Base-by-base conservation (phyloP, 2,113 vertebrate genomes). In the Oncorhynchus gorbuscha region DNA sequence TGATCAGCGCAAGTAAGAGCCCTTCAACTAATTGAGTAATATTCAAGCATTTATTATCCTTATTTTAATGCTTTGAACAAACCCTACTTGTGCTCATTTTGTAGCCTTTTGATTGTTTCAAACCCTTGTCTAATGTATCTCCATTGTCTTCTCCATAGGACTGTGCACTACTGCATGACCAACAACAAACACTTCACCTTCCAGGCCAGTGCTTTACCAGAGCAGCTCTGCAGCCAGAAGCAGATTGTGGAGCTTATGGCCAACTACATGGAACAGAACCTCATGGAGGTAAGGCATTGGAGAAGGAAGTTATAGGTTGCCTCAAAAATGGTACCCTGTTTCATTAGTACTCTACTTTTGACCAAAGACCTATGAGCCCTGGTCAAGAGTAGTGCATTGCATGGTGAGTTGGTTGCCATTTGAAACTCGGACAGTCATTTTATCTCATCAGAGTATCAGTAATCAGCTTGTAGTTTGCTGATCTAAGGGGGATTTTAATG, bases 221-320 rank as follows among this genome's bases (percentile, higher is more conserved):
- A 94, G 86, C 96, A 97, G 90, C 94, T 99, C 72, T 95, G 92
- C 85, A 92, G 91, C 78, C 96, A 97, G 92, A 95, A 97, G 89
- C 92, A 95, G 75, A 93, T 99, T 72, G 90, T 99, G 51, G 93
- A 93, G 45, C 96, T 97, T 66, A 98, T 99, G 67, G 93, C 97
- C 0, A 97, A 96, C 80, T 99, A 99, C 87, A 99, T 99, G 98
- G 97, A 99, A 71, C 95, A 97, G 84, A 96, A 96, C 84, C 94
- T 99, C 26, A 95, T 99, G 97, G 97, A 99, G 96, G 98, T 96
- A 77, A 51, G 93, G 39, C n/a, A 9, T 28, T 66, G 64, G 13
- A 30, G 9, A 45, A 45, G 39, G 9, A 12, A 45, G 39, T 45
- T 11, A 45, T 45, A 45, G 39, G 9, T 45, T 11, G 2, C 9